Base-by-base conservation (phyloP, 2,888 invertebrate genomes). In the Sussaba pulchella region DNA sequence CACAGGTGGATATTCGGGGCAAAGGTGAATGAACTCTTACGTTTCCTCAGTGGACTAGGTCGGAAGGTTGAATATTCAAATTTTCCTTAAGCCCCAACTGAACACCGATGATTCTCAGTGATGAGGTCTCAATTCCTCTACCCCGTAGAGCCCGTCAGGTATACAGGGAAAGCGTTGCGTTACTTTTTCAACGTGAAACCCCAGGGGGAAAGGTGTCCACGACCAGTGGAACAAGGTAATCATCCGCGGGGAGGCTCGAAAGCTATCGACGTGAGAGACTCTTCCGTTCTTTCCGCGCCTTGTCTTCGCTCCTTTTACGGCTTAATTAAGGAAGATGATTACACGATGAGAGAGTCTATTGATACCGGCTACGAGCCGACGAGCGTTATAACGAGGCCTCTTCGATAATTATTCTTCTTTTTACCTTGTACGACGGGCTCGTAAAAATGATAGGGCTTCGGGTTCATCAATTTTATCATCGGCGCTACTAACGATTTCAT, bases 271-370 rank as follows among this genome's bases (percentile, higher is more conserved):
- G 71, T 39, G 69, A 74, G 72, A 78, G 64, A 66, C 78, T 63
- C 67, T 71, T 70, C 39, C 73, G 41, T 54, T 52, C 64, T 63
- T 66, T 73, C 70, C 64, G 64, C 57, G 17, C 41, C 19, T 4
- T 67, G 52, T 63, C 47, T 24, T 64, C 52, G 50, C 50, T 50
- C 59, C 77, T 83, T 85, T 81, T 54, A 73, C 74, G 54, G 61
- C 82, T 87, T 87, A 88, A 88, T 87, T 87, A 87, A 88, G 88
- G 86, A 66, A 75, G 86, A 86, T 87, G 87, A 88, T 88, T 86
- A 86, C 85, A 83, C 86, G 88, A 88, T 87, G 87, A 88, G 88
- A 86, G 81, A 17, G 21, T 17, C 83, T 85, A 86, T 86, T 81
- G 87, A 87, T 87, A 84, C 66, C n/a, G 72, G 75, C 52, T 50